Base-by-base conservation (phyloP, 2,888 invertebrate genomes). In the Helleia helle region DNA sequence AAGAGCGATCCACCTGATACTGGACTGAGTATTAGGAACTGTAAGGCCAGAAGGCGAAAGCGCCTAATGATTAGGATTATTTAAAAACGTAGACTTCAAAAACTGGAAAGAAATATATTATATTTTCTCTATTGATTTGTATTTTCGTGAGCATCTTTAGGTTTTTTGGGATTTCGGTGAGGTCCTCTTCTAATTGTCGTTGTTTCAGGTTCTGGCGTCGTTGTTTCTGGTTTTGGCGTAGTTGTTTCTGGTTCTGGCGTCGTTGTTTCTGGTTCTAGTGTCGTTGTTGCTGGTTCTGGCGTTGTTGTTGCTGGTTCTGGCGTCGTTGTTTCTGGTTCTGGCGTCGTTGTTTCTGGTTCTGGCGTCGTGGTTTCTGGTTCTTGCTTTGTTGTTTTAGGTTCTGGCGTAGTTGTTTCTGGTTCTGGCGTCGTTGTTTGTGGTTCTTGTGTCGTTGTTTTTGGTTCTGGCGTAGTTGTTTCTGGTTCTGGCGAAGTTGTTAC, bases 131-230 rank as follows among this genome's bases (percentile, higher is more conserved):
- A 34, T 9, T 5, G 5, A 31, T 31, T 31, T 1, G 6, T 30
- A 22, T 43, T 40, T 24, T 37, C 31, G 22, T 41, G 38, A 9
- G 36, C 39, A 39, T 37, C 44, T 9, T 12, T 17, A 6, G 40
- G 28, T 17, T 29, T 4, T 34, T 18, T 40, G 1, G 29, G 36
- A 34, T 25, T 31, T n/a, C 22, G 38, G 5, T 34, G 5, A 11
- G 11, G 38, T 9, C 17, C 18, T 22, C 12, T 9, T 9, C 8
- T 3, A 18, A 39, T 15, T 2, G 44, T 31, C 17, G 43, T 31
- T 15, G 41, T 11, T 18, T 12, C 7, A 28, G 44, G 24, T 9
- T 24, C 38, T 9, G 37, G 29, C 11, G 37, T 11, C 8, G 15
- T 26, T 15, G 41, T 8, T 28, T 25, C 11, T 22, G 42, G 25